These are phyloP conservation scores for Hylaeus anthracinus DNA, from an alignment of 1,140 invertebrate species.

Conservation along the genomic window DNA sequence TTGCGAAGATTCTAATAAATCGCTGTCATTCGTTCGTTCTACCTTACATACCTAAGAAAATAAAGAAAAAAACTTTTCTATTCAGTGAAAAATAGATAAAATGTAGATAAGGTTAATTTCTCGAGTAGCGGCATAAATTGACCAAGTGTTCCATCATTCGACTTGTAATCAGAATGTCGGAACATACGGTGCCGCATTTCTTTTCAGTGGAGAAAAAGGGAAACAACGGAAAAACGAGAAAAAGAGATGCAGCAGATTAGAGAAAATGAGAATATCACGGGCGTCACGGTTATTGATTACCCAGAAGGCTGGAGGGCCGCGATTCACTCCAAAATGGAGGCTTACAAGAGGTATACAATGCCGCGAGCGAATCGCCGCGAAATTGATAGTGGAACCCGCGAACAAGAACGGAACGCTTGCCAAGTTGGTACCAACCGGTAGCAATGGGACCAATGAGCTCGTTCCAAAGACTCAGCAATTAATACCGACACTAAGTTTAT, in stretches of 20 bases:
- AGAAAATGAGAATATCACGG: conserved; percentile 13
- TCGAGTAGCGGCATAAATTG: too few relatives aligned
- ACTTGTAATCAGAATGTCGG: too few relatives aligned
- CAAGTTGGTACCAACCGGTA: conserved; percentile 15
- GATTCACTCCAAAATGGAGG: conserved; percentile 6
- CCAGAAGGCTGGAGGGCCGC: conserved; percentile 17
- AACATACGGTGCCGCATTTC: too few relatives aligned
- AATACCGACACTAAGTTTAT: neutral
- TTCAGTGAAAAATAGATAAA: too few relatives aligned
- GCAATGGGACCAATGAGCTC: neutral
- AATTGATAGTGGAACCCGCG: conserved; percentile 31
- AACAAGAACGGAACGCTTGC: conserved; percentile 15
- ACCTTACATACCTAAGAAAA: too few relatives aligned
- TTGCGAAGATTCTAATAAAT: too few relatives aligned
- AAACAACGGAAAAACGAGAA: neutral
- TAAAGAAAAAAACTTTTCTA: too few relatives aligned
- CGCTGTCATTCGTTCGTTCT: too few relatives aligned
- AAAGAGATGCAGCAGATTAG: neutral
- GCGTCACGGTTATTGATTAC: conserved; percentile 32
- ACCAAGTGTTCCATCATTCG: too few relatives aligned
- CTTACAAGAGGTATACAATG: neutral
- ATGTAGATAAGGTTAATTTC: too few relatives aligned
- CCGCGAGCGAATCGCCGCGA: conserved; percentile 31
- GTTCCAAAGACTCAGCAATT: neutral
- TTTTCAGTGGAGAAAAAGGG: too few relatives aligned